Percentiles rank a stretch among this genome's conserved stretches.
phyloP scores from a whole-genome alignment of 2,113 vertebrate species.

The Cervus canadensis region DNA sequence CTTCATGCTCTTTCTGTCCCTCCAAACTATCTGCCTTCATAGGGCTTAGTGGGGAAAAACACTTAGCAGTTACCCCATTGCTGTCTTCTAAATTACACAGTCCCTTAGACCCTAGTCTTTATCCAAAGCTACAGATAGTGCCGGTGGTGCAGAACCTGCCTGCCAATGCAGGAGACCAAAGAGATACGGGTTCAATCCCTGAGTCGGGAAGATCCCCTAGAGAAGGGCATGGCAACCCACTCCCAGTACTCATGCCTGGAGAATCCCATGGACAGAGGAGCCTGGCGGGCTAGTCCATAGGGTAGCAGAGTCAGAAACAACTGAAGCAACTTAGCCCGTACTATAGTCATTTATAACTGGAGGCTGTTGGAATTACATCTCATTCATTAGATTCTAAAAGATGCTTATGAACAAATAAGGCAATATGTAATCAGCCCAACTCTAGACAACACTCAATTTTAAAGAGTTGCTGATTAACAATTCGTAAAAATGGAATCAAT shows the following conservation, averaged over 20 bases:
- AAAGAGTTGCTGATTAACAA: neutral
- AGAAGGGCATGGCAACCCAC: neutral
- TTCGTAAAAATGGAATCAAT: neutral
- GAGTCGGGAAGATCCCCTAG: neutral
- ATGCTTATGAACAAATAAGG: neutral
- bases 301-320: neutral
- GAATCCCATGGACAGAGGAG: neutral
- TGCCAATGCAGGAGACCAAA: neutral
- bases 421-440: neutral
- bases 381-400: slow-evolving; percentile 5
- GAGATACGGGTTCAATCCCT: neutral
- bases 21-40: neutral
- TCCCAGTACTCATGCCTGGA: neutral
- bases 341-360: neutral
- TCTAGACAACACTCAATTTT: neutral
- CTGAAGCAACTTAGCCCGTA: neutral
- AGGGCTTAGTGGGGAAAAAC: neutral
- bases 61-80: neutral
- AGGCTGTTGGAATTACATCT: neutral
- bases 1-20: neutral
- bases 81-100: neutral
- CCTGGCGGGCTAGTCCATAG: neutral
- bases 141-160: neutral
- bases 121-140: neutral
- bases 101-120: neutral